Evolutionary conservation across 2,888 invertebrate genomes (phyloP).

Genomic region (Tribolium freemani): DNA sequence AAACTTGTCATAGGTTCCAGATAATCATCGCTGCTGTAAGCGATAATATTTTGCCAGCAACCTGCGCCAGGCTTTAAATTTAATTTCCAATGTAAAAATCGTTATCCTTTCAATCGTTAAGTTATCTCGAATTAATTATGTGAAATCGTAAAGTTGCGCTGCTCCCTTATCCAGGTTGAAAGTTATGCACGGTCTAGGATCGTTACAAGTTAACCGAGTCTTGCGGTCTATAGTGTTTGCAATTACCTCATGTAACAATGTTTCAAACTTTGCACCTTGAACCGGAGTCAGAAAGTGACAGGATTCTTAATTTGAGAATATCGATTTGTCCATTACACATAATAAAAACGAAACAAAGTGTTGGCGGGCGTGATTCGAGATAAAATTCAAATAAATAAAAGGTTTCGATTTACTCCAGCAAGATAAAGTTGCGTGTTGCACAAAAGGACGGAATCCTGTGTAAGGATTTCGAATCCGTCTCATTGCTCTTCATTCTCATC

Average conservation of each 20-base stretch:
- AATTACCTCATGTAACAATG: constrained; percentile 44
- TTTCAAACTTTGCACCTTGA: constrained; percentile 43
- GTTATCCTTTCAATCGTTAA: too few species aligned
- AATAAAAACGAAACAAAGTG: constrained; percentile 25
- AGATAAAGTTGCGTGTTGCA: constrained; percentile 48
- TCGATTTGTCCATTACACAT: neutral
- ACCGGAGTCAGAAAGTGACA: constrained; percentile 4
- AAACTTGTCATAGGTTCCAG: constrained; percentile 6
- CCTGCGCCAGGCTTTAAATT: neutral
- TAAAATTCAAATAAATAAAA: constrained; percentile 45
- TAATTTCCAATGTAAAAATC: neutral
- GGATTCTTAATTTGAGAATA: neutral
- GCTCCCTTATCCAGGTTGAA: constrained; percentile 28
- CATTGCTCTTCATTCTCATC: constrained; percentile 54
- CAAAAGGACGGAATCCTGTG: constrained; percentile 51
- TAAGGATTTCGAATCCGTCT: constrained; percentile 53
- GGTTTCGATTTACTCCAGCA: constrained; percentile 41
- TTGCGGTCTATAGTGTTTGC: constrained; percentile 46
- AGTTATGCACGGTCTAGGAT: constrained; percentile 35
- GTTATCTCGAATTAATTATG: constrained; percentile 16
- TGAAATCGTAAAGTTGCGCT: constrained; percentile 23
- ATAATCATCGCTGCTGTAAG: neutral
- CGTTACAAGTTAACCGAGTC: constrained; percentile 34
- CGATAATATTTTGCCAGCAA: neutral
- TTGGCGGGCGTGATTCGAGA: constrained; percentile 21